These are phyloP conservation scores for Laspeyria flexula DNA, from an alignment of 2,888 invertebrate species.

Conservation along the genomic window DNA sequence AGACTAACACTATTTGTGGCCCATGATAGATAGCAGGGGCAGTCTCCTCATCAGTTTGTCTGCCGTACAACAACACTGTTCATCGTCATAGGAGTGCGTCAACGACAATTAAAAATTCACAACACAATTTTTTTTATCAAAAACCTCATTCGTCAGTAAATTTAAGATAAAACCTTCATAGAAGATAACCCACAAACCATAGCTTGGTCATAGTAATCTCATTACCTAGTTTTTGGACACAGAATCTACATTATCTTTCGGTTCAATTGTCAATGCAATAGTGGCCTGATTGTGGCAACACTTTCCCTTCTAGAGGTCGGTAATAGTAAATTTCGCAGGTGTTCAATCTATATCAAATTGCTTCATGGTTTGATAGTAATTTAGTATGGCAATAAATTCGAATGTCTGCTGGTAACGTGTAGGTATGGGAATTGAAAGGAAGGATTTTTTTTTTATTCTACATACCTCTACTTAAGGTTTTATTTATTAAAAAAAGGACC, in stretches of 20 bases:
- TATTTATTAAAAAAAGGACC: too few species aligned
- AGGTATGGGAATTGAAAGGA: too few species aligned
- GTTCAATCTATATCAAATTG: background rate
- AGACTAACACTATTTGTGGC: too few species aligned
- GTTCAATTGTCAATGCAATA: background rate
- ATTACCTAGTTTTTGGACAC: background rate
- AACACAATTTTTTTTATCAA: background rate
- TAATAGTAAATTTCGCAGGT: constrained; percentile 22
- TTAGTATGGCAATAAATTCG: background rate
- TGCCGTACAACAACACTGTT: too few species aligned
- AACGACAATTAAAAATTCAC: too few species aligned
- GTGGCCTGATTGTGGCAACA: constrained; percentile 6
- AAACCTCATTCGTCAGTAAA: background rate
- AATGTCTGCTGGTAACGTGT: background rate
- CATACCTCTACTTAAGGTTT: too few species aligned
- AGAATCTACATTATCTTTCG: too few species aligned
- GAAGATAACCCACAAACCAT: constrained; percentile 1
- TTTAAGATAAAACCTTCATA: background rate
- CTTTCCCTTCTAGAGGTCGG: constrained; percentile 37
- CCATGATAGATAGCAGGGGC: too few species aligned
- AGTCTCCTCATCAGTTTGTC: too few species aligned
- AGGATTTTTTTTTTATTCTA: too few species aligned
- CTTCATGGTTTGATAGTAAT: background rate
- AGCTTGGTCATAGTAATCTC: too few species aligned
- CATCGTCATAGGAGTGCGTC: too few species aligned